Conservation (phyloP, 2,113 vertebrate genomes). For the Sigmodon hispidus region DNA sequence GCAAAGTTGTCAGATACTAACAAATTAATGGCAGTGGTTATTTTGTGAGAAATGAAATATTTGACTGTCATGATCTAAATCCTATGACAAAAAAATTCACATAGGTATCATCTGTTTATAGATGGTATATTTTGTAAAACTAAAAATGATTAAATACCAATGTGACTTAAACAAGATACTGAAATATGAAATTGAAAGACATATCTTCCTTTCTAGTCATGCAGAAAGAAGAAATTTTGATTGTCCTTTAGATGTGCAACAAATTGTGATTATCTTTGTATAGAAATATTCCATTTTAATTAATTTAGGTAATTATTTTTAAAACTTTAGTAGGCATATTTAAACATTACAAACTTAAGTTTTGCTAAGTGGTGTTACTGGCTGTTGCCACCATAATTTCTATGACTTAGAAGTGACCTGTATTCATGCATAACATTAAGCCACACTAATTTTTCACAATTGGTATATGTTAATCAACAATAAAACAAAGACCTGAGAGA, state of each 20-base stretch:
- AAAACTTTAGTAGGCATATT: background rate
- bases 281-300: background rate
- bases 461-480: background rate
- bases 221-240: background rate
- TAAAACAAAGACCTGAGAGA: background rate
- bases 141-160: background rate
- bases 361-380: background rate
- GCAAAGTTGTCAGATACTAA: background rate
- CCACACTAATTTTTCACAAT: background rate
- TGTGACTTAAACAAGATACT: background rate
- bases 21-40: background rate
- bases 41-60: background rate
- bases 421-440: background rate
- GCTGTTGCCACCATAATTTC: background rate
- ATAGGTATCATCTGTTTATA: background rate
- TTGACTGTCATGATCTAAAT: background rate
- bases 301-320: background rate
- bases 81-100: background rate
- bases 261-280: background rate
- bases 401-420: no score
- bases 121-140: background rate
- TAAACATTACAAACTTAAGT: background rate
- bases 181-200: background rate
- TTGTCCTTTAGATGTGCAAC: background rate
- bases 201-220: background rate